Evolutionary conservation across 2,888 invertebrate species (phyloP).

Genomic region (Lissonota sp.): DNA sequence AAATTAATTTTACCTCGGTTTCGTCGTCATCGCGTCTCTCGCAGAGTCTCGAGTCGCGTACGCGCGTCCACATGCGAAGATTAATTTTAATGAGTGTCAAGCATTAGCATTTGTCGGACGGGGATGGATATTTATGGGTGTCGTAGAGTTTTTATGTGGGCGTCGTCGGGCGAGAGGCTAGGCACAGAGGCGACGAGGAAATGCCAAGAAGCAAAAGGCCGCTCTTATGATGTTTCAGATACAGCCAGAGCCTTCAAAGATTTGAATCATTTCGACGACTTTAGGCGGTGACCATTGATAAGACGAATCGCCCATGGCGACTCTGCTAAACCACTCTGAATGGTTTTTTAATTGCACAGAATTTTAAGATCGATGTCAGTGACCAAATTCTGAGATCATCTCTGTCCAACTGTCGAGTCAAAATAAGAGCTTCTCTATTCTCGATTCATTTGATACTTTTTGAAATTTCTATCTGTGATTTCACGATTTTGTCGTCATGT

Average conservation of each 20-base stretch:
- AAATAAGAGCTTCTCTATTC: too few relatives aligned
- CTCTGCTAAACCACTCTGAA: not conserved
- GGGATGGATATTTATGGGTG: conserved; percentile 74
- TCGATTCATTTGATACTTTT: too few relatives aligned
- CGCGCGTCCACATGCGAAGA: conserved; percentile 57
- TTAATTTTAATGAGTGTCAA: conserved; percentile 71
- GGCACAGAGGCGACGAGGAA: conserved; percentile 54
- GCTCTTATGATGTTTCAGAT: conserved; percentile 22
- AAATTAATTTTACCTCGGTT: not conserved
- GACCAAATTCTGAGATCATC: conserved; percentile 3
- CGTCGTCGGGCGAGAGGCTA: conserved; percentile 50
- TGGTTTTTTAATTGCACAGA: conserved; percentile 1
- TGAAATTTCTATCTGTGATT: too few relatives aligned
- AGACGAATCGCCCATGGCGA: not conserved
- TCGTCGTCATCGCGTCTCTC: conserved; percentile 12
- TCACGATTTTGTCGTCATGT: too few relatives aligned
- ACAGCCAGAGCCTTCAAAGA: not conserved
- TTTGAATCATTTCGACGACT: conserved; percentile 16
- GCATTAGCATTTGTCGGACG: conserved; percentile 67
- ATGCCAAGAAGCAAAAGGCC: conserved; percentile 8
- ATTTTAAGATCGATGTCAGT: not conserved
- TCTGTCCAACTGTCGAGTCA: not conserved
- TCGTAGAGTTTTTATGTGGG: conserved; percentile 67
- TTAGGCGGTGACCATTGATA: conserved; percentile 11
- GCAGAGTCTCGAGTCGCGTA: not conserved